Evolutionary conservation across 2,113 vertebrate species (phyloP).

Genomic region (Rousettus leschenaultii): DNA sequence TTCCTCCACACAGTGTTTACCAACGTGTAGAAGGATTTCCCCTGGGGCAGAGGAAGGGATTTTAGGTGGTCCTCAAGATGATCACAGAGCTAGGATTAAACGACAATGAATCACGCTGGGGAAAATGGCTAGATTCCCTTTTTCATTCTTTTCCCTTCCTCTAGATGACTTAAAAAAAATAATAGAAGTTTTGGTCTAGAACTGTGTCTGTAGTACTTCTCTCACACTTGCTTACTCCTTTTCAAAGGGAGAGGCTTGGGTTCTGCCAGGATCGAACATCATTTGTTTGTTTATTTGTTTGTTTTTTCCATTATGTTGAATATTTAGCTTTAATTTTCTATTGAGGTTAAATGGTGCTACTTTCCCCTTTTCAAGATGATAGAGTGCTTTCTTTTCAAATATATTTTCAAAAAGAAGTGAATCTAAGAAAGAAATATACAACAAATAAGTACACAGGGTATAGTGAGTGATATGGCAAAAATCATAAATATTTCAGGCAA

Average conservation of each 20-base stretch:
- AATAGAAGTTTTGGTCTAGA: neutral
- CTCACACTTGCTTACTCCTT: neutral
- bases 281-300: neutral
- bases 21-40: neutral
- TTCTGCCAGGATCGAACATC: neutral
- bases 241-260: neutral
- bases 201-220: neutral
- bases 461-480: neutral
- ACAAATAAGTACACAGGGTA: neutral
- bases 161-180: neutral
- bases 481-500: neutral
- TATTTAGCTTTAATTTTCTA: neutral
- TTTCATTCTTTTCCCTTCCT: neutral
- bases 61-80: neutral
- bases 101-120: neutral
- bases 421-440: neutral
- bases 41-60: neutral
- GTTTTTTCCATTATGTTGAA: neutral
- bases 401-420: neutral
- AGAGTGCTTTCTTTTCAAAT: neutral
- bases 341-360: neutral
- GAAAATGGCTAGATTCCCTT: neutral
- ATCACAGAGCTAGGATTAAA: neutral
- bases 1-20: neutral
- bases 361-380: neutral